Evolutionary conservation across 2,888 invertebrate species (phyloP).

Genomic region (Lysandra coridon): DNA sequence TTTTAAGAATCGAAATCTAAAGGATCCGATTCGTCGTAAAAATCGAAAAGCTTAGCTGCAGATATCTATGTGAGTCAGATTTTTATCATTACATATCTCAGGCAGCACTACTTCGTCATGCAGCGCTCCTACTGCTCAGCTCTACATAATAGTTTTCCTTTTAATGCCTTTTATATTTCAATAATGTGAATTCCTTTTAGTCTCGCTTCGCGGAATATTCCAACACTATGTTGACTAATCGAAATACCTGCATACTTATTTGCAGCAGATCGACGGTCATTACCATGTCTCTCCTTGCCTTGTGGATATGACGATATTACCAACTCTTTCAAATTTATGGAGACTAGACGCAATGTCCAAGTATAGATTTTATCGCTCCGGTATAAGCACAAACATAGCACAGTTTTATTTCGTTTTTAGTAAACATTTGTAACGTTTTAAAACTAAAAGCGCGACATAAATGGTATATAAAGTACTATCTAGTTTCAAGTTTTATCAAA

Average conservation of each 20-base stretch:
- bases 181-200: not conserved
- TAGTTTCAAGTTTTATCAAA: conserved; percentile 1
- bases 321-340: not conserved
- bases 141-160: not conserved
- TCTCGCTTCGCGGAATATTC: conserved; percentile 6
- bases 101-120: not conserved
- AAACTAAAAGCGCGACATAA: not conserved
- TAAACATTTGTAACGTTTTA: not conserved
- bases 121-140: not conserved
- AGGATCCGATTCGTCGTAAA: not conserved
- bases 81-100: not conserved
- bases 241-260: conserved; percentile 1
- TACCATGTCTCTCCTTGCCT: conserved; percentile 1
- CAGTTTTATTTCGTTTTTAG: not conserved
- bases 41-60: not conserved
- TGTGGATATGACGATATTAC: not conserved
- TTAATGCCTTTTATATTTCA: conserved; percentile 1
- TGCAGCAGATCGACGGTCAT: not conserved
- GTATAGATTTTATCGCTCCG: not conserved
- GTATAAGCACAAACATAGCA: too few species aligned
- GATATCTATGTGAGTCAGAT: not conserved
- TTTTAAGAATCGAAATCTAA: not conserved
- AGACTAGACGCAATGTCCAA: not conserved
- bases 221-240: conserved; percentile 12
- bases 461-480: not conserved